Evolutionary conservation across 2,888 invertebrate species (phyloP).

Genomic region (Pammene aurita): DNA sequence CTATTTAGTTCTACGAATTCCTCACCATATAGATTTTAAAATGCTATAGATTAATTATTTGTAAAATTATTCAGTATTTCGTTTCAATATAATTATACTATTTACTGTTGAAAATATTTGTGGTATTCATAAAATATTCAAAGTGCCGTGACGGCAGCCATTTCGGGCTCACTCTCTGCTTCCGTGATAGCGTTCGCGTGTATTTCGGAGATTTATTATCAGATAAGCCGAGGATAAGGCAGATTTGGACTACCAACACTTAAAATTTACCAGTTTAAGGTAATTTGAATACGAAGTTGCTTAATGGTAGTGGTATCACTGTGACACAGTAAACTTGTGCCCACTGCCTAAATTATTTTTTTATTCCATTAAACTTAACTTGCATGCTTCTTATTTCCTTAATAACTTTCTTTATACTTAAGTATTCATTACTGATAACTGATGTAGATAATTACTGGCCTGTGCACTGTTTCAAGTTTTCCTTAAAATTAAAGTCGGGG

Average conservation of each 20-base stretch:
- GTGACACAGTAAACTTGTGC: slow-evolving; percentile 5
- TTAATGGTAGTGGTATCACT: slow-evolving; percentile 22
- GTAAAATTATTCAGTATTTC: neutral
- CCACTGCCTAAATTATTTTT: neutral
- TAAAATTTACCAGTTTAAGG: slow-evolving; percentile 38
- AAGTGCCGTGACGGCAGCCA: slow-evolving; percentile 44
- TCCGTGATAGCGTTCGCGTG: slow-evolving; percentile 47
- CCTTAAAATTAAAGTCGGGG: too few species aligned
- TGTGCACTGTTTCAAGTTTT: too few species aligned
- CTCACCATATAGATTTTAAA: too few species aligned
- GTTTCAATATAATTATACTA: neutral
- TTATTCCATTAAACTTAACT: too few species aligned
- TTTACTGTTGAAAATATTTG: slow-evolving; percentile 32
- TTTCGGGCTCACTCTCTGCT: slow-evolving; percentile 41
- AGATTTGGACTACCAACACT: slow-evolving; percentile 38
- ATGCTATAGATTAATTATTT: too few species aligned
- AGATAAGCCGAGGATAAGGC: slow-evolving; percentile 41
- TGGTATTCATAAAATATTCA: slow-evolving; percentile 38
- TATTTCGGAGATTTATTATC: slow-evolving; percentile 43
- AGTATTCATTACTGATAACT: too few species aligned
- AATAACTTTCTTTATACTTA: too few species aligned
- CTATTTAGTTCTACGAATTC: too few species aligned
- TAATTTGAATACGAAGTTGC: slow-evolving; percentile 35
- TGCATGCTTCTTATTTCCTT: too few species aligned
- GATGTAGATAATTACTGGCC: too few species aligned